These are phyloP conservation scores for Saturnia pavonia DNA, from an alignment of 2,888 invertebrate species.

Conservation along the genomic window DNA sequence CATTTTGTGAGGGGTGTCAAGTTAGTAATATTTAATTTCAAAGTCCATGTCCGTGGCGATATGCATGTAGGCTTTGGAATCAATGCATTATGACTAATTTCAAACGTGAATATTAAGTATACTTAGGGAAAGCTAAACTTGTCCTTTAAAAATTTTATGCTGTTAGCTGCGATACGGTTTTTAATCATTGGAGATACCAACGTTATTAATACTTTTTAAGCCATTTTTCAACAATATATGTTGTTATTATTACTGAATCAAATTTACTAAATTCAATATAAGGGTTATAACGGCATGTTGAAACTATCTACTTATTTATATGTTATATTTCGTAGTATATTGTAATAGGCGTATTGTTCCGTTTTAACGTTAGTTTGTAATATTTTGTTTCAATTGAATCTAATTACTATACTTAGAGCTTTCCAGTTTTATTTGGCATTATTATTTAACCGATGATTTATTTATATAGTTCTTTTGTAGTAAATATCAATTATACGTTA, in stretches of 20 bases:
- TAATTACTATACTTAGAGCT: conserved; percentile 14
- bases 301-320: conserved; percentile 35
- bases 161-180: neutral
- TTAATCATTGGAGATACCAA: neutral
- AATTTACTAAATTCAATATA: conserved; percentile 32
- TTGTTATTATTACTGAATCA: conserved; percentile 24
- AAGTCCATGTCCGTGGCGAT: conserved; percentile 56
- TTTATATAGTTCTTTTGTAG: neutral
- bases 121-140: neutral
- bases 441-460: neutral
- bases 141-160: neutral
- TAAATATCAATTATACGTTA: neutral
- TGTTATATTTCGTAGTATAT: conserved; percentile 48
- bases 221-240: neutral
- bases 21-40: conserved; percentile 35
- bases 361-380: conserved; percentile 23
- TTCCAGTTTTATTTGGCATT: neutral
- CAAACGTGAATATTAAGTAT: neutral
- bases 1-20: conserved; percentile 49
- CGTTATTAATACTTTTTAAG: neutral
- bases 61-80: conserved; percentile 74
- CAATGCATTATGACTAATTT: conserved; percentile 52
- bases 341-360: conserved; percentile 26
- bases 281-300: conserved; percentile 50
- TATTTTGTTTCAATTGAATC: conserved; percentile 1